A percentile compares a stretch with the other conserved stretches of the same genome.
phyloP scores from a whole-genome alignment of 2,113 vertebrate species.

The Macquaria ambigua region DNA sequence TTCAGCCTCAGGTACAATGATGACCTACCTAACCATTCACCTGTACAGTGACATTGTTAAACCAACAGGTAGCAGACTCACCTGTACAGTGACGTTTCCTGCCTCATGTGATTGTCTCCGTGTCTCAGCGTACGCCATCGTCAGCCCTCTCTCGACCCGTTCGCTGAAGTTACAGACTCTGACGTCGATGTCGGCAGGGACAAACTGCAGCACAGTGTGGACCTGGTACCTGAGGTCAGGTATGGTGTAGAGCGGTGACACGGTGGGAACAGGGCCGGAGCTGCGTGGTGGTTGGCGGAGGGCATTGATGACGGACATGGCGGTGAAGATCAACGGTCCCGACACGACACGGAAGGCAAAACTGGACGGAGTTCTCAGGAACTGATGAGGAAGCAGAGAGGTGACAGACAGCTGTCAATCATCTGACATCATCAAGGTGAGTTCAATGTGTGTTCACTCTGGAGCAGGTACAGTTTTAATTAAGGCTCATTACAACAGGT shows the following conservation, averaged over 20 bases:
- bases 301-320: constrained; percentile 91
- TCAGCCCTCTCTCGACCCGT: constrained; percentile 91
- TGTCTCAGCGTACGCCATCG: constrained; percentile 88
- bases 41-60: too few species aligned
- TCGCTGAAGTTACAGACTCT: constrained; percentile 93
- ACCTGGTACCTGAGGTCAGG: constrained; percentile 90
- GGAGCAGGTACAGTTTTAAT: not conserved
- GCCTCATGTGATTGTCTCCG: constrained; percentile 83
- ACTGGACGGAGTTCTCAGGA: constrained; percentile 89
- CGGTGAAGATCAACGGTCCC: constrained; percentile 92
- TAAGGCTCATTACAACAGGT: not conserved
- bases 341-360: constrained; percentile 94
- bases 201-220: constrained; percentile 96
- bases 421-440: constrained; percentile 4
- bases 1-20: too few species aligned
- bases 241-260: constrained; percentile 85
- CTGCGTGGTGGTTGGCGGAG: constrained; percentile 84
- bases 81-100: constrained; percentile 90
- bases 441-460: not conserved
- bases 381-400: constrained; percentile 78
- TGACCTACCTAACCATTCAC: too few species aligned
- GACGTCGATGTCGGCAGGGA: constrained; percentile 90
- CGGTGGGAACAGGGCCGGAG: constrained; percentile 83
- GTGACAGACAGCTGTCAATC: constrained; percentile 12
- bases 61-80: constrained; percentile 68